A percentile compares a stretch with the other conserved stretches of the same genome.
These are phyloP conservation scores for Irena cyanogastra DNA, from an alignment of 2,113 vertebrate genomes.

Conservation along the genomic window DNA sequence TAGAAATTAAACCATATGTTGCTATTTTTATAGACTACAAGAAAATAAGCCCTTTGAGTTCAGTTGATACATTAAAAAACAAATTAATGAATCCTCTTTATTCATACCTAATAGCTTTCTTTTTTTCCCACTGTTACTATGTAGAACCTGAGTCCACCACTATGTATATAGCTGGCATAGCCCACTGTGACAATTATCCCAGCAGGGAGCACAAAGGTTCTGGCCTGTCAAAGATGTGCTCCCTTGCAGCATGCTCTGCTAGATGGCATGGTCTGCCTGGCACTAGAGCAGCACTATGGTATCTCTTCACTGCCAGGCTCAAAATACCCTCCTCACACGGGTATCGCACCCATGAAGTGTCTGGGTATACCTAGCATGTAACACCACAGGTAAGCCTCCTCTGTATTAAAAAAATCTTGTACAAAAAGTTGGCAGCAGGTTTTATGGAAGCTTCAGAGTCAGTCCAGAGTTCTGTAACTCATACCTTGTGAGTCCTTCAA, in stretches of 20 bases:
- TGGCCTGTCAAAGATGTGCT: background rate
- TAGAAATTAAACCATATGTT: background rate
- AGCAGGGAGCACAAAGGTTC: background rate
- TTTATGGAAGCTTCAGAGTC: background rate
- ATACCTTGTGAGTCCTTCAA: background rate
- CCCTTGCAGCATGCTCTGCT: background rate
- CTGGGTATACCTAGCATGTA: rapidly evolving
- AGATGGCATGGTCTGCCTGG: too few relatives aligned
- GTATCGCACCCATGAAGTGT: background rate
- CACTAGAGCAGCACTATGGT: background rate
- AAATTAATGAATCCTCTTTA: background rate
- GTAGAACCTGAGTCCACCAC: background rate
- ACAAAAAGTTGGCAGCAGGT: background rate
- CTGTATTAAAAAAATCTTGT: background rate
- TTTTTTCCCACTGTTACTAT: background rate
- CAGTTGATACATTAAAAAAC: background rate
- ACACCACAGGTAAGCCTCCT: rapidly evolving
- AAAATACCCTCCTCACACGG: background rate
- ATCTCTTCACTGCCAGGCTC: rapidly evolving
- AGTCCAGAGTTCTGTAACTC: background rate
- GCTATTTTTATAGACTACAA: background rate
- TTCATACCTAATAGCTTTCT: background rate
- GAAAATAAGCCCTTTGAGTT: background rate
- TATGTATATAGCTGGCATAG: background rate
- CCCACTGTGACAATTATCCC: background rate